Evolutionary conservation across 2,113 vertebrate genomes (phyloP), one percentile per base, ranked within the genome.

Genomic region (Chaenocephalus aceratus): DNA sequence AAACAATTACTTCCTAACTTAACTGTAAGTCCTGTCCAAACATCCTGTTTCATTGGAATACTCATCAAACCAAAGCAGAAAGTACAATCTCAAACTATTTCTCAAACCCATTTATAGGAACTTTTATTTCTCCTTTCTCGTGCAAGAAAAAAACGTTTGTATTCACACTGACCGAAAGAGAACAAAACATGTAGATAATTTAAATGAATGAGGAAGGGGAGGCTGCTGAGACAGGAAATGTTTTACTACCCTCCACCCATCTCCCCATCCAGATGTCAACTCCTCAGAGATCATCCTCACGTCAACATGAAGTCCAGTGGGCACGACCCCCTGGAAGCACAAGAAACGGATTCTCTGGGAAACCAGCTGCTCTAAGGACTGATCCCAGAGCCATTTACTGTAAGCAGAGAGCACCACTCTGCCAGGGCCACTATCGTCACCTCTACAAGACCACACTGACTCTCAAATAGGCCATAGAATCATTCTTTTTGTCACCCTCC

Each of bases 221-320:
- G 11, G 6, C 65, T 62, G 30, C 75, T 75, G 58, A 67, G 85
- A 92, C 88, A 92, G 92, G 91, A 93, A 93, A 92, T 72, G 75
- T 76, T 90, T 92, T 53, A 76, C 52, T 62, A 79, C 80, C 75
- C 86, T 88, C 85, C 88, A 78, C 87, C 88, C 89, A 89, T 85
- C 75, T 66, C 68, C 79, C 72, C 58, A 82, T 85, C 83, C 86
- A 92, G 87, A 93, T 89, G 89, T 91, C 77, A 90, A 77, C 84
- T 85, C 90, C 91, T 87, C 74, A 91, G 91, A 90, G 70, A 85
- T 73, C 68, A 54, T 80, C 69, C 60, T 87, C 88, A 86, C 62
- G 61, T 86, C 80, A 90, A 76, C 83, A 88, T 75, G 30, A 36
- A 80, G 72, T 76, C 60, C 85, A 85, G 84, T 88, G 83, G 82